Percentiles rank a stretch among this genome's conserved stretches.
phyloP scores from a whole-genome alignment of 2,113 vertebrate genomes.

The Euleptes europaea region DNA sequence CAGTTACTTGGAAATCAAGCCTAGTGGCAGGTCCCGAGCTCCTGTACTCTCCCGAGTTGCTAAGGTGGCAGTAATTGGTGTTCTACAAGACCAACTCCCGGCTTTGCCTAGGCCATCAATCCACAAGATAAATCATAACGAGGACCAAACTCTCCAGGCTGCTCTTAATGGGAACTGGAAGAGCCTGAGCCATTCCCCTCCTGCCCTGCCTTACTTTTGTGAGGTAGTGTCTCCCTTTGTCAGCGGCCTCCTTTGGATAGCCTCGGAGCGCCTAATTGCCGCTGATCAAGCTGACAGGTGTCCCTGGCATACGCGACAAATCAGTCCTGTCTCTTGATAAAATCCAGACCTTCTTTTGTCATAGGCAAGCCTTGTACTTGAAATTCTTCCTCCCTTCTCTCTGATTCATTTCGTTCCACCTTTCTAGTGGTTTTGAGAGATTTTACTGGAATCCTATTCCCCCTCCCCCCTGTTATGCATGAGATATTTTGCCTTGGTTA shows the following conservation, averaged over 20 bases:
- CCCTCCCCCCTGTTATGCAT: accelerated
- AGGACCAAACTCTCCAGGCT: constrained; percentile 29
- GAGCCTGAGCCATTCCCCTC: neutral
- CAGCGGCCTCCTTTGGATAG: constrained; percentile 32
- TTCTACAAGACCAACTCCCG: constrained; percentile 28
- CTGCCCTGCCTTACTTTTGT: neutral
- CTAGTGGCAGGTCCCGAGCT: neutral
- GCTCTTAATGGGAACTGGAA: constrained; percentile 33
- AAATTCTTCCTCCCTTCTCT: neutral
- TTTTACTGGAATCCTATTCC: neutral
- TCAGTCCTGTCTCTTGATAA: constrained; percentile 43
- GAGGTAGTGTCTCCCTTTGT: constrained; percentile 9
- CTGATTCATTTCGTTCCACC: constrained; percentile 25
- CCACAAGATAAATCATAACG: neutral
- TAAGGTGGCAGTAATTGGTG: constrained; percentile 32
- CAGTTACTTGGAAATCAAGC: accelerated
- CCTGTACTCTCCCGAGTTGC: neutral
- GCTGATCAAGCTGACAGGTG: constrained; percentile 27
- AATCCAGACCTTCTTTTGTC: constrained; percentile 41
- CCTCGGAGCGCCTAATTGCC: constrained; percentile 46
- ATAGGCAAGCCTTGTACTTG: constrained; percentile 9
- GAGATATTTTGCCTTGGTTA: constrained; percentile 34
- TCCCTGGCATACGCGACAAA: constrained; percentile 14
- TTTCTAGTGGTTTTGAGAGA: constrained; percentile 28
- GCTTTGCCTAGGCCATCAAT: constrained; percentile 17